Percentiles rank a stretch among this genome's conserved stretches.
Evolutionary conservation across 2,797 vertebrate genomes (phyloP).

Genomic region (Orestias chungarensis): DNA sequence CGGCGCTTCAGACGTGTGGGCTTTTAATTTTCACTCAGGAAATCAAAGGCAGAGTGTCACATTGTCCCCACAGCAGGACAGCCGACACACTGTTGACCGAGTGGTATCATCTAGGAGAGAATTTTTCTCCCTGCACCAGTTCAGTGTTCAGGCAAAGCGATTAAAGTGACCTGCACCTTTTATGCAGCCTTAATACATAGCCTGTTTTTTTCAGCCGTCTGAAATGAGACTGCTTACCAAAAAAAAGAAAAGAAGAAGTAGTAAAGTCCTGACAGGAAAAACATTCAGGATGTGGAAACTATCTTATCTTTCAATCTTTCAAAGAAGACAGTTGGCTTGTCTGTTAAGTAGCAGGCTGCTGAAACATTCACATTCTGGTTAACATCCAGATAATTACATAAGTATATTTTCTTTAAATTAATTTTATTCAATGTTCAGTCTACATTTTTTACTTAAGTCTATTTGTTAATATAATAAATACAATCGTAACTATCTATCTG

Average conservation of each 20-base stretch:
- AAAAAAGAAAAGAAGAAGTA: background rate
- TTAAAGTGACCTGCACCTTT: constrained; percentile 5
- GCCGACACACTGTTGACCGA: constrained; percentile 3
- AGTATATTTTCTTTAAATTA: background rate
- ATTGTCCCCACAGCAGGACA: constrained; percentile 15
- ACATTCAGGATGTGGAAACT: background rate
- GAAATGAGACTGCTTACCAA: background rate
- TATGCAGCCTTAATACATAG: background rate
- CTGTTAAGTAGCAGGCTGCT: background rate
- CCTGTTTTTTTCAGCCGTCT: background rate
- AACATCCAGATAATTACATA: background rate
- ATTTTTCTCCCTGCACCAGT: constrained; percentile 15
- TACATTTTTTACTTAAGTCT: background rate
- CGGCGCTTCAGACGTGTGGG: constrained; percentile 14
- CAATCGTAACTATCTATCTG: background rate
- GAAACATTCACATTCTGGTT: background rate
- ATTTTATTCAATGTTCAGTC: too few species aligned
- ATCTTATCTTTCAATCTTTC: background rate
- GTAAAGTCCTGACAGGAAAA: background rate
- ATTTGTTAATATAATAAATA: background rate
- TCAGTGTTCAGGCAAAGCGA: constrained; percentile 17
- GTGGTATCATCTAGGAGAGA: constrained; percentile 10
- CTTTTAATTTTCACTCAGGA: constrained; percentile 21
- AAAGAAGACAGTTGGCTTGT: background rate
- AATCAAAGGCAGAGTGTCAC: constrained; percentile 17